A percentile compares a stretch with the other conserved stretches of the same genome.
Evolutionary conservation across 2,888 invertebrate species (phyloP).

Genomic region (Amphipoea oculea): DNA sequence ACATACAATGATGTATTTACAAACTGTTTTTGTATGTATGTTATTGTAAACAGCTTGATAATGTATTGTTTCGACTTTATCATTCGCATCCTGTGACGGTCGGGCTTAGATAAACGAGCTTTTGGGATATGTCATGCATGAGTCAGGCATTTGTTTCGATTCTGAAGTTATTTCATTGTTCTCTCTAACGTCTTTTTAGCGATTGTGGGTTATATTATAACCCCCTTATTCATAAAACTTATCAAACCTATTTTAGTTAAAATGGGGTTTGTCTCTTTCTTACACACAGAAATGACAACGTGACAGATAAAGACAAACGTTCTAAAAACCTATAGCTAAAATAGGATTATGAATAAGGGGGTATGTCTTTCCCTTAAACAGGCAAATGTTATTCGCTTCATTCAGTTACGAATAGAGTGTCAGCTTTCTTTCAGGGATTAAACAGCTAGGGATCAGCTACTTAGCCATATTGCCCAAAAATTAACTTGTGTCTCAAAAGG

Average conservation of each 20-base stretch:
- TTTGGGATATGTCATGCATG: slow-evolving; percentile 29
- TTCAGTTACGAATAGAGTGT: background rate
- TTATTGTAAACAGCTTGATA: slow-evolving; percentile 48
- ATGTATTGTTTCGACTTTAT: slow-evolving; percentile 60
- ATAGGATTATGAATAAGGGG: too few relatives aligned
- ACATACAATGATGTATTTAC: slow-evolving; percentile 62
- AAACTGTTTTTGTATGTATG: slow-evolving; percentile 40
- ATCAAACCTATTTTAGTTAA: too few relatives aligned
- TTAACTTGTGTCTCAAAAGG: background rate
- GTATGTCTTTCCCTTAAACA: background rate
- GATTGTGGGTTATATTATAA: too few relatives aligned
- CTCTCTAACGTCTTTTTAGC: background rate
- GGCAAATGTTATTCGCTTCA: background rate
- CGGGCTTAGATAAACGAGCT: slow-evolving; percentile 53
- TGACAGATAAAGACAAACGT: too few relatives aligned
- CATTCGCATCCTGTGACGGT: slow-evolving; percentile 58
- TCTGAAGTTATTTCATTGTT: slow-evolving; percentile 27
- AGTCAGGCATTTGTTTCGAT: background rate
- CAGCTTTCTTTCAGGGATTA: background rate
- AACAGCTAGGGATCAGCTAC: background rate
- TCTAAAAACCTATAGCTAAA: too few relatives aligned
- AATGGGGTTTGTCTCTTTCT: too few relatives aligned
- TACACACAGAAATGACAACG: too few relatives aligned
- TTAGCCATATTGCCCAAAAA: background rate
- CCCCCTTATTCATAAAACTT: too few relatives aligned